Evolutionary conservation across 2,113 vertebrate genomes (phyloP), one percentile per base, ranked within the genome.

Genomic region (Hydrochoerus hydrochaeris): DNA sequence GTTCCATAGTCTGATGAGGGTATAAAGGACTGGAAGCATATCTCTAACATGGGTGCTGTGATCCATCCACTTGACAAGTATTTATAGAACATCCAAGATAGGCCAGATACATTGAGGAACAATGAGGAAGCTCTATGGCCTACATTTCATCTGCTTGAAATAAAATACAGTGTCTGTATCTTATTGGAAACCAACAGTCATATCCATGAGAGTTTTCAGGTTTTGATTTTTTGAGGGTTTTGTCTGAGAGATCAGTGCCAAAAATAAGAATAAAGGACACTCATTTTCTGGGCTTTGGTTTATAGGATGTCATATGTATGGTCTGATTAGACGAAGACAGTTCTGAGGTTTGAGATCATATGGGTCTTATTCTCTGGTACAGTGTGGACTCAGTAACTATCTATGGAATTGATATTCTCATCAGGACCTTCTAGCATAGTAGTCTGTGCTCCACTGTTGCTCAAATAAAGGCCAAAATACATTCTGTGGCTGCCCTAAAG

Each of bases 381-480:
- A 80, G 54, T 28, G 12, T 44, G 67, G 69, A 77, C 60, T 95
- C 52, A 44, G 89, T 62, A 84, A 73, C 86, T 80, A 49, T 49
- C 49, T 75, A 46, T 88, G 77, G 58, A 93, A 81, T 52, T 60
- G 46, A 65, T 88, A 69, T 30, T 89, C 38, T 89, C 9, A 19
- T 13, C 91, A 69, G 52, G 32, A 14, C 20, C 54, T 69, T 82
- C 73, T 46, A 57, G n/a, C 44, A 71, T 92, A 85, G 88, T 71
- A 75, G 24, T 94, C 52, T 96, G 54, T 82, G 67, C 35, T 87
- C 62, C 94, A 22, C 78, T 69, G 5, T 88, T 38, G 5, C 63
- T 97, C 60, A 95, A 90, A 78, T 88, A 95, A 92, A 95, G 57
- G 44, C 30, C 62, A 57, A 87, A 35, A 32, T 73, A 89, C 8